Conservation (phyloP, 2,888 invertebrate species). For the Drosophila niveifrons region DNA sequence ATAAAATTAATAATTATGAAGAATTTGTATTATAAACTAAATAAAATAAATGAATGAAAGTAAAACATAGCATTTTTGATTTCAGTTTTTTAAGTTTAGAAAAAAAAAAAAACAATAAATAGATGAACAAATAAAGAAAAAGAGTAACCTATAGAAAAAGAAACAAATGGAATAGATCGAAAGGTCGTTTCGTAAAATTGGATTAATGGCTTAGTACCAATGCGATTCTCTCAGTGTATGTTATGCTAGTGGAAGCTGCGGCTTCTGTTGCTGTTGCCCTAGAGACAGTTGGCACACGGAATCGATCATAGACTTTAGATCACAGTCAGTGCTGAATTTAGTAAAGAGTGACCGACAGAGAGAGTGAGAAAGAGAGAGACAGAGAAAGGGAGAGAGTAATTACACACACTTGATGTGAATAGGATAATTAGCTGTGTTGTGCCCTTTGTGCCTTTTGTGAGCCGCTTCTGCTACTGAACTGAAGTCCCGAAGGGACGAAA, state of each 20-base stretch:
- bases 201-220: not conserved
- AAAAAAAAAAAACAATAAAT: too few relatives aligned
- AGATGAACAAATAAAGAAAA: too few relatives aligned
- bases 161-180: too few relatives aligned
- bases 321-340: slow-evolving; percentile 29
- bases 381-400: slow-evolving; percentile 48
- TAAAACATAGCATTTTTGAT: too few relatives aligned
- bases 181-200: not conserved
- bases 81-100: too few relatives aligned
- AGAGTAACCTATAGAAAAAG: too few relatives aligned
- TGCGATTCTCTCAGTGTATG: slow-evolving; percentile 7
- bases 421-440: slow-evolving; percentile 75
- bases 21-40: too few relatives aligned
- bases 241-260: not conserved
- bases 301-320: slow-evolving; percentile 32
- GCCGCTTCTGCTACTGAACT: slow-evolving; percentile 25
- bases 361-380: not conserved
- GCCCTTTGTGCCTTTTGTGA: slow-evolving; percentile 70
- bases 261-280: slow-evolving; percentile 1
- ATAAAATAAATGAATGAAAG: too few relatives aligned
- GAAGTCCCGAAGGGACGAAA: slow-evolving; percentile 30
- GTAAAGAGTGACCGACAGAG: not conserved
- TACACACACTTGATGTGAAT: slow-evolving; percentile 73
- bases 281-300: slow-evolving; percentile 17
- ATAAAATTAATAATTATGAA: too few relatives aligned